phyloP scores from a whole-genome alignment of 2,113 vertebrate genomes.

The Eira barbara region DNA sequence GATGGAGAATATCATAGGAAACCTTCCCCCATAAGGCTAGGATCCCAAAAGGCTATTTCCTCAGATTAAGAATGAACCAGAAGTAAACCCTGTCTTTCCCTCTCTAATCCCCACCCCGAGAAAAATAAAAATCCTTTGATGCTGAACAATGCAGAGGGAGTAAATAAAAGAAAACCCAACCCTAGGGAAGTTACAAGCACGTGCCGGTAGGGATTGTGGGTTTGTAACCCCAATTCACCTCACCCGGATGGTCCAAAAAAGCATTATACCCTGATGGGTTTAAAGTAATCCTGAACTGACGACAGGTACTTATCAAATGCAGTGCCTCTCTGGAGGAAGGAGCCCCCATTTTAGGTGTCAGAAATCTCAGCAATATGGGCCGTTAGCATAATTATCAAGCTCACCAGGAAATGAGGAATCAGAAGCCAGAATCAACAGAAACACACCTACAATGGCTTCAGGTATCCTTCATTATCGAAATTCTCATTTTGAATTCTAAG shows the following conservation, averaged over 20 bases:
- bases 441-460: not conserved
- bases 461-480: not conserved
- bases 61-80: not conserved
- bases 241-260: not conserved
- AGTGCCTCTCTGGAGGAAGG: not conserved
- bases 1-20: not conserved
- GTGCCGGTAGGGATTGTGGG: not conserved
- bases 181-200: too few relatives aligned
- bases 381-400: not conserved
- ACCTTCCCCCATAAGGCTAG: not conserved
- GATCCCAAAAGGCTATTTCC: not conserved
- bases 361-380: not conserved
- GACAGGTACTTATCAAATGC: not conserved
- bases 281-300: not conserved
- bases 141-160: not conserved
- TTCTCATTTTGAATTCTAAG: not conserved
- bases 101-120: not conserved
- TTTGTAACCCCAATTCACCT: not conserved
- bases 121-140: not conserved
- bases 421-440: not conserved
- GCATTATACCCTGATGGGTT: not conserved
- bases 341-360: not conserved
- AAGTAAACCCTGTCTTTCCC: not conserved
- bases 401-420: not conserved
- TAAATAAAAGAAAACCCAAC: not conserved